Conservation (phyloP, 2,797 vertebrate genomes). For the Hafferia zeledoni region DNA sequence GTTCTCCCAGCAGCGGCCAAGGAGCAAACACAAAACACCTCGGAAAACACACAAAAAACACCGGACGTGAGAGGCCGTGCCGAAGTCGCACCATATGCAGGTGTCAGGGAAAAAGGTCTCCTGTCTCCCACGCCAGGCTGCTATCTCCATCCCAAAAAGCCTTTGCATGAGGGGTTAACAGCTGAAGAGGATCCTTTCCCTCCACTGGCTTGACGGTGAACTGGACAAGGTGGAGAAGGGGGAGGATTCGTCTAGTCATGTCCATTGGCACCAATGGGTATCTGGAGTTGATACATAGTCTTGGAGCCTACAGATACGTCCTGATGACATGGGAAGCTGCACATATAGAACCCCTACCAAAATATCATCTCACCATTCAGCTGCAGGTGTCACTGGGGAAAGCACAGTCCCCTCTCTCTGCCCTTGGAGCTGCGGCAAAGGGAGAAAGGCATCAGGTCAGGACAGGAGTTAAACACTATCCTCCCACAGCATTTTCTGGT, state of each 20-base stretch:
- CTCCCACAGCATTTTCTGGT: not conserved
- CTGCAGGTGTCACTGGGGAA: not conserved
- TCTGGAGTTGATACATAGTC: not conserved
- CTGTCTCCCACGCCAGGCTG: constrained; percentile 45
- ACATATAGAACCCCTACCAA: not conserved
- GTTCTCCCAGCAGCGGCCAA: constrained; percentile 52
- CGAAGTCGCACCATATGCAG: constrained; percentile 66
- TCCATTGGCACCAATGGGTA: not conserved
- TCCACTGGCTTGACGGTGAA: rapidly evolving
- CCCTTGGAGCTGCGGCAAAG: not conserved
- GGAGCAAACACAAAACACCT: constrained; percentile 47
- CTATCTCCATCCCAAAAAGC: constrained; percentile 16
- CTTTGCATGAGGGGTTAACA: not conserved
- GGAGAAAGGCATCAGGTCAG: not conserved
- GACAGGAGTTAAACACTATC: not conserved
- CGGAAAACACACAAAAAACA: constrained; percentile 45
- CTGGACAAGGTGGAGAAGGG: not conserved
- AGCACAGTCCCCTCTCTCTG: not conserved
- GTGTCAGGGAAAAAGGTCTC: constrained; percentile 69
- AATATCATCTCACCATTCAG: not conserved
- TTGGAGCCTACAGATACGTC: not conserved
- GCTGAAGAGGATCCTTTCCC: not conserved
- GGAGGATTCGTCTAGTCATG: not conserved
- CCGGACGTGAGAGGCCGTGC: constrained; percentile 34
- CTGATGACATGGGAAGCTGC: not conserved